phyloP scores from a whole-genome alignment of 2,113 vertebrate genomes.

The Neofelis nebulosa region DNA sequence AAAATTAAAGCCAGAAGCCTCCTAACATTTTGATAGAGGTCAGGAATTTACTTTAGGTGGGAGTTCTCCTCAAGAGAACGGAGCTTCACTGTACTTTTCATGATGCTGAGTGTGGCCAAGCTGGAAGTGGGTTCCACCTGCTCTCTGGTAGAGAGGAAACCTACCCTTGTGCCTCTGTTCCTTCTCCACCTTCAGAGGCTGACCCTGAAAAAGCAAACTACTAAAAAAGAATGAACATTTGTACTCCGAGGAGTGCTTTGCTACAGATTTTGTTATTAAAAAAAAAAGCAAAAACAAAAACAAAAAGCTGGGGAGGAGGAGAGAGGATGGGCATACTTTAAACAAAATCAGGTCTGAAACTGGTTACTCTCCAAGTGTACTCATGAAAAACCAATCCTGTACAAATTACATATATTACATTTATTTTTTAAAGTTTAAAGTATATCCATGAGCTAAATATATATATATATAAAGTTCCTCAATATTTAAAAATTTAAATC shows the following conservation, averaged over 20 bases:
- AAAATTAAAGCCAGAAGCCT: neutral
- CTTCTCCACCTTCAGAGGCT: neutral
- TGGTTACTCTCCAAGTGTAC: neutral
- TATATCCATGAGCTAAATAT: neutral
- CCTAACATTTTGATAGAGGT: neutral
- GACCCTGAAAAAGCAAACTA: conserved; percentile 7
- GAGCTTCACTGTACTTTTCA: neutral
- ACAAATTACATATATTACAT: neutral
- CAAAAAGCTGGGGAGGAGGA: neutral
- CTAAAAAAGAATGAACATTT: neutral
- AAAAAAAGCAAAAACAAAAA: neutral
- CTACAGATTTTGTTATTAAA: neutral
- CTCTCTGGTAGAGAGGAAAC: accelerated
- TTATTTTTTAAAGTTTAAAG: neutral
- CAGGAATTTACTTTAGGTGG: neutral
- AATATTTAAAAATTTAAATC: neutral
- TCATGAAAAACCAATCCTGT: neutral
- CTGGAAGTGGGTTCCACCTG: neutral
- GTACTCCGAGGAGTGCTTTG: neutral
- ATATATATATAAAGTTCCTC: neutral
- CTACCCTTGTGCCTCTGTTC: accelerated
- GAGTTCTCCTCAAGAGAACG: neutral
- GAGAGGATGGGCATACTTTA: neutral
- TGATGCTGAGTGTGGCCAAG: too few species aligned
- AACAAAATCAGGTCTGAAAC: neutral